These are phyloP conservation scores for Bergia puertoricense DNA, from an alignment of 92 coral and sea anemone species.

Conservation along the genomic window DNA sequence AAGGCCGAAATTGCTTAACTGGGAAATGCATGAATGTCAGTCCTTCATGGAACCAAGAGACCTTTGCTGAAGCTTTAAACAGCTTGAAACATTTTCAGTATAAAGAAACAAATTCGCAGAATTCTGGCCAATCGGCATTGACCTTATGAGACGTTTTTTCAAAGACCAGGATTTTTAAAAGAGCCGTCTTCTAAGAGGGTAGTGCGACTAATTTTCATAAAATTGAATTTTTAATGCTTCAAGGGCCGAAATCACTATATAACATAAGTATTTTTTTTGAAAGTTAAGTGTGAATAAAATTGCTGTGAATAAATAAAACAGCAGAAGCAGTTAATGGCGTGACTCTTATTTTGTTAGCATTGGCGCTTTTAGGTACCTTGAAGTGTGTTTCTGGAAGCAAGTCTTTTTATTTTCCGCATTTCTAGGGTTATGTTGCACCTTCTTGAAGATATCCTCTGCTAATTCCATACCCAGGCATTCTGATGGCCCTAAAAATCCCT, in stretches of 20 bases:
- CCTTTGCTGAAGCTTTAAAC: background rate
- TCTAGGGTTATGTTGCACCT: too few species aligned
- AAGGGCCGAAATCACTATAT: background rate
- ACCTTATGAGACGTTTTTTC: background rate
- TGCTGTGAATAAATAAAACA: background rate
- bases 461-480: too few species aligned
- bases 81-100: background rate
- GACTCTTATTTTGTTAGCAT: background rate
- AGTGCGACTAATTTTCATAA: background rate
- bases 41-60: background rate
- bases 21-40: background rate
- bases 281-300: background rate
- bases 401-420: too few species aligned
- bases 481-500: too few species aligned
- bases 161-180: background rate
- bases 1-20: too few species aligned
- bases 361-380: background rate
- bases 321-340: background rate
- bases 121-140: background rate
- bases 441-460: too few species aligned
- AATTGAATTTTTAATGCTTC: background rate
- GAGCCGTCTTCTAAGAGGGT: background rate
- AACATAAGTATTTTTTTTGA: constrained; percentile 4
- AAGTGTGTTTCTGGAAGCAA: too few species aligned
- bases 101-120: background rate